Percentiles rank a stretch among this genome's conserved stretches.
phyloP scores from a whole-genome alignment of 1,140 invertebrate genomes.

The Polyergus mexicanus region DNA sequence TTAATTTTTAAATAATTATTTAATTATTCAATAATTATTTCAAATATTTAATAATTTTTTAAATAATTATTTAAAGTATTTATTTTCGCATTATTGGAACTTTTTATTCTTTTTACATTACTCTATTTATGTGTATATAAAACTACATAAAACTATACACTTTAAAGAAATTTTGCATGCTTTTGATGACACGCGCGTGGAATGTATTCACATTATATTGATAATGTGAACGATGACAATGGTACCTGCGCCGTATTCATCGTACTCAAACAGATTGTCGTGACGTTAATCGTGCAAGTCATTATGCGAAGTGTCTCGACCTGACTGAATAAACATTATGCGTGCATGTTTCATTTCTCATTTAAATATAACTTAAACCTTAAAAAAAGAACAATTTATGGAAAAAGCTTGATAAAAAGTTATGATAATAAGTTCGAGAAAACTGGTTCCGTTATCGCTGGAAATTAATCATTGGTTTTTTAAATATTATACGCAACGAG shows the following conservation, averaged over 20 bases:
- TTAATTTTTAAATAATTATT: background rate
- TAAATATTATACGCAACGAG: background rate
- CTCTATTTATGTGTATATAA: background rate
- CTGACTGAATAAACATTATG: constrained; percentile 5
- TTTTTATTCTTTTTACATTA: background rate
- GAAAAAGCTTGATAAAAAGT: background rate
- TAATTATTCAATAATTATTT: too few species aligned
- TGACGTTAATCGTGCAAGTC: background rate
- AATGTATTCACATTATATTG: constrained; percentile 3
- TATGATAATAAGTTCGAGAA: background rate
- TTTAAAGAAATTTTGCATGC: background rate
- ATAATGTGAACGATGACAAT: background rate
- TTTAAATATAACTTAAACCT: background rate
- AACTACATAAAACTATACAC: background rate
- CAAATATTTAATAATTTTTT: background rate
- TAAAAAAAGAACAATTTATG: background rate
- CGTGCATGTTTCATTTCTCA: background rate
- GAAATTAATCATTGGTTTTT: background rate
- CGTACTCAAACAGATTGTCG: background rate
- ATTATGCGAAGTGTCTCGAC: background rate
- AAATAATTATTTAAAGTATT: background rate
- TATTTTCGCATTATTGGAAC: background rate
- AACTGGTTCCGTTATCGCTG: background rate
- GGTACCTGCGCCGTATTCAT: background rate
- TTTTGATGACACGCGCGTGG: background rate